Evolutionary conservation across 1,140 invertebrate species (phyloP).

Genomic region (Phocides pigmalion): DNA sequence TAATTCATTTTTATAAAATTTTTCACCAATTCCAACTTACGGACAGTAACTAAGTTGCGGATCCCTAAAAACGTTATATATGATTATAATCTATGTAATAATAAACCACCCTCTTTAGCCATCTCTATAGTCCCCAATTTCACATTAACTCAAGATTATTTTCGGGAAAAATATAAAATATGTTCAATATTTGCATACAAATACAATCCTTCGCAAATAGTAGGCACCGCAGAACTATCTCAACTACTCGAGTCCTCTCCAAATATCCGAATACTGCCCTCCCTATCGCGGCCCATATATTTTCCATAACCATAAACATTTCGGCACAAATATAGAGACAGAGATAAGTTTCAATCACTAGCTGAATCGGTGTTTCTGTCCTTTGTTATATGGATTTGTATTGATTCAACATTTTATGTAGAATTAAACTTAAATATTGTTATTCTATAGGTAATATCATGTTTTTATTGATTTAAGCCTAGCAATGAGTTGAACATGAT

Average conservation of each 20-base stretch:
- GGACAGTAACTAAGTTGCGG: too few species aligned
- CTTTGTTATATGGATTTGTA: background rate
- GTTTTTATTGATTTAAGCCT: too few species aligned
- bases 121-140: too few species aligned
- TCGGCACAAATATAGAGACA: constrained; percentile 9
- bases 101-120: background rate
- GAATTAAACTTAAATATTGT: background rate
- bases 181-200: constrained; percentile 46
- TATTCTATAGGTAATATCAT: too few species aligned
- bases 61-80: too few species aligned
- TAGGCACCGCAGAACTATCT: constrained; percentile 41
- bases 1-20: too few species aligned
- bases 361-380: background rate
- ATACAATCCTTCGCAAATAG: constrained; percentile 48
- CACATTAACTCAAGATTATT: too few species aligned
- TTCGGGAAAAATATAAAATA: constrained; percentile 47
- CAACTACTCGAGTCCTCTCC: constrained; percentile 43
- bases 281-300: constrained; percentile 16
- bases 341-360: constrained; percentile 17
- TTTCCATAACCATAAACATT: constrained; percentile 25
- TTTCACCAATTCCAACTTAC: too few species aligned
- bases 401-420: background rate
- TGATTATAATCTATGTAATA: too few species aligned
- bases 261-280: constrained; percentile 43
- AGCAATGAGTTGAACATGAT: too few species aligned